These are phyloP conservation scores for Platysteira castanea DNA, from an alignment of 2,113 vertebrate species.

Conservation along the genomic window DNA sequence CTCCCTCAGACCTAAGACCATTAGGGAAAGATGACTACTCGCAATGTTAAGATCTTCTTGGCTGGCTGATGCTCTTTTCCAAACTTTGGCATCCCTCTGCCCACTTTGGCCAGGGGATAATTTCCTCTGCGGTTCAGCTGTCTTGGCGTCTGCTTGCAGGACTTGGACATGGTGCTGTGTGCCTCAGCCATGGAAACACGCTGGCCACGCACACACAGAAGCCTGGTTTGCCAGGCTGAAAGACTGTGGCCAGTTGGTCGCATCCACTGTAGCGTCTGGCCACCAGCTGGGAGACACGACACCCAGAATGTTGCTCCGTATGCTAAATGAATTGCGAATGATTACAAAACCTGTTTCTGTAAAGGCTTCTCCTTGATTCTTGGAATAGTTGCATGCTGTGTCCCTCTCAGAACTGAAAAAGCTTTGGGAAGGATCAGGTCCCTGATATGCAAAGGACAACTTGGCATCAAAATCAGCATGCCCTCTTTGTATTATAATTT, in stretches of 20 bases:
- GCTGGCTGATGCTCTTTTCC: neutral
- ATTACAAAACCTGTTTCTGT: conserved; percentile 39
- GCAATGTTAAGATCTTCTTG: neutral
- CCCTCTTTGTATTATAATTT: neutral
- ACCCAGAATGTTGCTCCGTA: conserved; percentile 49
- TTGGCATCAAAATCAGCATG: neutral
- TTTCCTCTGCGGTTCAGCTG: conserved; percentile 39
- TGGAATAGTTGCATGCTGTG: neutral
- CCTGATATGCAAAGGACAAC: neutral
- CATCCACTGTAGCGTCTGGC: conserved; percentile 26
- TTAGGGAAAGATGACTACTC: neutral
- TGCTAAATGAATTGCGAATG: conserved; percentile 49
- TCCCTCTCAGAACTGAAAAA: neutral
- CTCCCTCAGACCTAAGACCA: neutral
- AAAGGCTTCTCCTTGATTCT: conserved; percentile 32
- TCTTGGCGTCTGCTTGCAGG: neutral
- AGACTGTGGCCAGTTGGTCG: conserved; percentile 28
- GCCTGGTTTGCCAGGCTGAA: conserved; percentile 14
- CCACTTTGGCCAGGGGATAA: neutral
- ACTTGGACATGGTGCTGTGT: neutral
- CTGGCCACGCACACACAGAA: neutral
- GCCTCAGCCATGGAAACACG: neutral
- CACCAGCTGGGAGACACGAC: conserved; percentile 55
- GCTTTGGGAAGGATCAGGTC: neutral
- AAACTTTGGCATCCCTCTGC: neutral